Percentiles rank a stretch among this genome's conserved stretches.
Evolutionary conservation across 2,797 vertebrate genomes (phyloP).

Genomic region (Cryptoprocta ferox): DNA sequence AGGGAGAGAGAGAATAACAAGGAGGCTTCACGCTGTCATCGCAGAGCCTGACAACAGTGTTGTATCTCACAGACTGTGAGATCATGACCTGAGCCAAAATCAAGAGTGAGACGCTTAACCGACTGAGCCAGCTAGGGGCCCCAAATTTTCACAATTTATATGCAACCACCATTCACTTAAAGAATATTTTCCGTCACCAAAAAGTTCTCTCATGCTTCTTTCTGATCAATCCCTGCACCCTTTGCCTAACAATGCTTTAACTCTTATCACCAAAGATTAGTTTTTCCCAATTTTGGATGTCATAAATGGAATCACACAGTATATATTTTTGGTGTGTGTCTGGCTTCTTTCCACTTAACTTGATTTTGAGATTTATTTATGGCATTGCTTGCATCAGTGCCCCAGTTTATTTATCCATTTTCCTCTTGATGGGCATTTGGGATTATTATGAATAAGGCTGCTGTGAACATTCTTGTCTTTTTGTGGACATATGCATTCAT

Average conservation of each 20-base stretch:
- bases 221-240: neutral
- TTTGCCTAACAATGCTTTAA: neutral
- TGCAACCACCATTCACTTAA: neutral
- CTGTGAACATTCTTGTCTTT: neutral
- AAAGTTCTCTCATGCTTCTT: neutral
- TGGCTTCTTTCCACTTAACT: neutral
- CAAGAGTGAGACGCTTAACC: no score
- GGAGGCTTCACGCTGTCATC: no score
- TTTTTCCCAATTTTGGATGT: neutral
- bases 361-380: neutral
- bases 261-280: neutral
- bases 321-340: neutral
- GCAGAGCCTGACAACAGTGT: no score
- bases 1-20: no score
- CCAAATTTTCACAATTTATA: neutral
- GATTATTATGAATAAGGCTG: neutral
- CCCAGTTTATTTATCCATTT: neutral
- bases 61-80: no score
- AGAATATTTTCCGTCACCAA: neutral
- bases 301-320: neutral
- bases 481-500: neutral
- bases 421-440: neutral
- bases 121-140: no score
- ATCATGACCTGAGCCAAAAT: no score
- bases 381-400: neutral